Evolutionary conservation across 2,888 invertebrate genomes (phyloP).

Genomic region (Allacma fusca): DNA sequence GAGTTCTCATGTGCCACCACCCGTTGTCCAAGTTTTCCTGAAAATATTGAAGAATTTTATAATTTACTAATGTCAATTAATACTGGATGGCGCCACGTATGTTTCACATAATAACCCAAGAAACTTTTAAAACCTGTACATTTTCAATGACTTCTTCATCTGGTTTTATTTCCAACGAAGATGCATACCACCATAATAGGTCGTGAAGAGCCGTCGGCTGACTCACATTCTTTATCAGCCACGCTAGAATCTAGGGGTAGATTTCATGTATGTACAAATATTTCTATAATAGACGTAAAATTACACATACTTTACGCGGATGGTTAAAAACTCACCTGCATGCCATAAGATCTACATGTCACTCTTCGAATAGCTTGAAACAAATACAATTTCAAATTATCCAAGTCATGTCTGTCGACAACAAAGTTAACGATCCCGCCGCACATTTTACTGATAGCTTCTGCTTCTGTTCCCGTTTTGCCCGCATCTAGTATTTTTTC

Average conservation of each 20-base stretch:
- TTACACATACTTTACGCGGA: too few relatives aligned
- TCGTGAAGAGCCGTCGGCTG: constrained; percentile 92
- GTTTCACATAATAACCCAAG: too few relatives aligned
- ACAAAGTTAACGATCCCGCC: constrained; percentile 90
- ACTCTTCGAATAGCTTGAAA: constrained; percentile 79
- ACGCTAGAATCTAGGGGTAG: constrained; percentile 79
- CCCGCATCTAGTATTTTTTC: constrained; percentile 75
- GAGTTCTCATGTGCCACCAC: constrained; percentile 61
- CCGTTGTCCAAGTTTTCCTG: constrained; percentile 60
- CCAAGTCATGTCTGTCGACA: constrained; percentile 83
- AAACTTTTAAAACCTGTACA: too few relatives aligned
- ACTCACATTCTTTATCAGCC: constrained; percentile 90
- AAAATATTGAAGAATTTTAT: too few relatives aligned
- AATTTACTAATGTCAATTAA: too few relatives aligned
- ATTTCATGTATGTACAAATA: too few relatives aligned
- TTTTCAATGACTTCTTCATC: constrained; percentile 65
- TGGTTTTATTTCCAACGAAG: constrained; percentile 70
- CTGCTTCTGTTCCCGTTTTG: constrained; percentile 64
- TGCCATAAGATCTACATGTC: constrained; percentile 78
- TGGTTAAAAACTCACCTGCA: constrained; percentile 72
- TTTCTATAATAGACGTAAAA: too few relatives aligned
- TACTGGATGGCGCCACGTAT: too few relatives aligned
- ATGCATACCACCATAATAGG: constrained; percentile 95
- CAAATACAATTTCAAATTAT: constrained; percentile 84
- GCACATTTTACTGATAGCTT: constrained; percentile 67